Conservation (phyloP, 92 coral and sea anemone genomes). For the Isaurus tuberculatus region DNA sequence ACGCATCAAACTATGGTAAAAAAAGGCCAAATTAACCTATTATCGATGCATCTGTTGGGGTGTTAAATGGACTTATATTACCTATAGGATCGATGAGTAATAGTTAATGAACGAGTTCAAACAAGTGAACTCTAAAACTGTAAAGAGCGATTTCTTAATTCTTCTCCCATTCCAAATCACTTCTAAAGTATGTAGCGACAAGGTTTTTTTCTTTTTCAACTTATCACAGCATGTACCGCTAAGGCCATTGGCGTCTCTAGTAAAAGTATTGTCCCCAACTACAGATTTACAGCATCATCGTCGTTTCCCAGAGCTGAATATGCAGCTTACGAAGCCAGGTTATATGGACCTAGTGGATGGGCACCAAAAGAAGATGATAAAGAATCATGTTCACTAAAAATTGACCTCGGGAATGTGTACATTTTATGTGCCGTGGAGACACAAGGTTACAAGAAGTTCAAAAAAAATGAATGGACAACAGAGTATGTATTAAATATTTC, state of each 20-base stretch:
- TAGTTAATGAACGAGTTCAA: too few relatives aligned
- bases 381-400: not conserved
- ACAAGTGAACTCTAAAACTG: too few relatives aligned
- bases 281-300: not conserved
- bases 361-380: not conserved
- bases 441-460: not conserved
- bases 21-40: too few relatives aligned
- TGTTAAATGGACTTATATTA: too few relatives aligned
- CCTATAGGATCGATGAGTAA: too few relatives aligned
- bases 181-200: too few relatives aligned
- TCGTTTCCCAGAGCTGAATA: not conserved
- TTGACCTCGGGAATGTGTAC: constrained; percentile 13
- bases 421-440: not conserved
- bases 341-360: not conserved
- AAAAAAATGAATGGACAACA: not conserved
- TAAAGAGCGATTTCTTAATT: too few relatives aligned
- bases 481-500: not conserved
- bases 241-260: not conserved
- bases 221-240: not conserved
- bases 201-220: too few relatives aligned
- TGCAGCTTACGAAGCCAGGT: not conserved
- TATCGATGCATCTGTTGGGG: too few relatives aligned
- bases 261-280: not conserved
- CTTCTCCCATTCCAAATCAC: too few relatives aligned
- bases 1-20: too few relatives aligned